Conservation (phyloP, 2,113 vertebrate genomes). For the Sphyrna mokarran region DNA sequence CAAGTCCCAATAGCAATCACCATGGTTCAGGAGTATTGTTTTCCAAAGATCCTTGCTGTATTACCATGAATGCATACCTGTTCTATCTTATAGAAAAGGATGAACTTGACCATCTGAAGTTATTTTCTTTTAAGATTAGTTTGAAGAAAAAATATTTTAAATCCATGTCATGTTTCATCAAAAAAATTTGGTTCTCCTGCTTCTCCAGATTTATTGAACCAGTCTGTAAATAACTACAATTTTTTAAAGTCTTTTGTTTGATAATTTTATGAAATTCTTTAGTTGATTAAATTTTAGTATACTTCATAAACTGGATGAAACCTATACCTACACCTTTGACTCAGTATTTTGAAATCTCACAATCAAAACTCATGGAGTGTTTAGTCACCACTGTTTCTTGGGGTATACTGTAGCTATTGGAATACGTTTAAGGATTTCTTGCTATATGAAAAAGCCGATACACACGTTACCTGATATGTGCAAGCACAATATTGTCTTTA, state of each 20-base stretch:
- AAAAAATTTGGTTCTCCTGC: not conserved
- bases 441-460: not conserved
- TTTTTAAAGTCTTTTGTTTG: not conserved
- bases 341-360: not conserved
- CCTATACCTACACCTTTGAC: not conserved
- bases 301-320: not conserved
- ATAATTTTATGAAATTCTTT: not conserved
- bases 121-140: conserved; percentile 7
- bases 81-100: not conserved
- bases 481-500: not conserved
- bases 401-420: too few species aligned
- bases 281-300: not conserved
- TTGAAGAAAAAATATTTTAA: not conserved
- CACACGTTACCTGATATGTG: not conserved
- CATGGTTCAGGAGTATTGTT: not conserved
- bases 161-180: not conserved
- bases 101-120: not conserved
- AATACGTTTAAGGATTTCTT: not conserved
- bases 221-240: not conserved
- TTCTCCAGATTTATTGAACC: not conserved
- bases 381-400: too few species aligned
- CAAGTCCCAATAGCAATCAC: not conserved
- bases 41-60: not conserved
- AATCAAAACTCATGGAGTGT: not conserved
- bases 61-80: not conserved